Percentiles rank a stretch among this genome's conserved stretches.
Evolutionary conservation across 2,113 vertebrate species (phyloP).

Genomic region (Lampris incognitus): DNA sequence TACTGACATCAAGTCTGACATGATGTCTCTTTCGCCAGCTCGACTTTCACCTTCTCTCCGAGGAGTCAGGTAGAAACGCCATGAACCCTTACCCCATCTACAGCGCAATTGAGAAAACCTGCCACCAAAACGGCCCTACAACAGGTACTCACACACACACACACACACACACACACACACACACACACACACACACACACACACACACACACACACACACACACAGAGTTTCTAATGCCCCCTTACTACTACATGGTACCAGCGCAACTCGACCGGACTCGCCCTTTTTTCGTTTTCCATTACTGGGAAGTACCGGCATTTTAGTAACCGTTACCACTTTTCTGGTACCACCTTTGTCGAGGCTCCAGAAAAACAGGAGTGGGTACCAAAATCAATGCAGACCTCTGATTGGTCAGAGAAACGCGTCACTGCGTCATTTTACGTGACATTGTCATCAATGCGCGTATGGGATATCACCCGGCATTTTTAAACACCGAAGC

Average conservation of each 20-base stretch:
- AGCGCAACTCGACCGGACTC: too few relatives aligned
- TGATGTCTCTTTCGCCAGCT: background rate
- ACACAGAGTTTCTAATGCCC: background rate
- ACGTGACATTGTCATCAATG: too few relatives aligned
- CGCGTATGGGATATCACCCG: too few relatives aligned
- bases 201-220: background rate
- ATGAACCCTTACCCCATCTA: slow-evolving; percentile 1
- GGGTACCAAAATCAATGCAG: too few relatives aligned
- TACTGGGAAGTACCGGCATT: too few relatives aligned
- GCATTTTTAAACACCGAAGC: too few relatives aligned
- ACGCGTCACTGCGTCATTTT: too few relatives aligned
- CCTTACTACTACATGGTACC: background rate
- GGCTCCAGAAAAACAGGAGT: too few relatives aligned
- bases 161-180: background rate
- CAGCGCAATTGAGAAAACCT: background rate
- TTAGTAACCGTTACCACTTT: too few relatives aligned
- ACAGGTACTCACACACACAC: background rate
- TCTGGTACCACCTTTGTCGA: too few relatives aligned
- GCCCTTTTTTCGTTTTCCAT: too few relatives aligned
- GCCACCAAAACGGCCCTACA: background rate
- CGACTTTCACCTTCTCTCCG: background rate
- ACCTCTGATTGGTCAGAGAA: too few relatives aligned
- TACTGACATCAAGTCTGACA: background rate
- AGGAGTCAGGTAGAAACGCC: background rate
- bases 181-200: slow-evolving; percentile 1